These are phyloP conservation scores for Beaufortia kweichowensis DNA, from an alignment of 2,113 vertebrate species.

Conservation along the genomic window DNA sequence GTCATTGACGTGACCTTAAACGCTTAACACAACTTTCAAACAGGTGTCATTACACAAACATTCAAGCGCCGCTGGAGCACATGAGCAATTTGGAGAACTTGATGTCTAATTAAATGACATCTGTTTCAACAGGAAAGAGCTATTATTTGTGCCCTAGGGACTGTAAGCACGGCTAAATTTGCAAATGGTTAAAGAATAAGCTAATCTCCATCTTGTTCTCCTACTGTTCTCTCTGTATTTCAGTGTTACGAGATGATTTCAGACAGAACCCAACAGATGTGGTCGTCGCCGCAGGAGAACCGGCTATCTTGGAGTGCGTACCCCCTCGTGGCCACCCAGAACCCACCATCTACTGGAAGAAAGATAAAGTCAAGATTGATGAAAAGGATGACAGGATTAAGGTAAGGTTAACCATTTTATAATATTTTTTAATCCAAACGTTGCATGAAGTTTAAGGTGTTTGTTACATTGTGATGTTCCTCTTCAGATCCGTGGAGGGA, in stretches of 20 bases:
- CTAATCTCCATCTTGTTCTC: slow-evolving; percentile 30
- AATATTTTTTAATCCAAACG: too few species aligned
- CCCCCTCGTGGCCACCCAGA: slow-evolving; percentile 96
- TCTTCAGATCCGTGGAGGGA: slow-evolving; percentile 92
- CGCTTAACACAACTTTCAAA: background rate
- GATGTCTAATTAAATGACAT: slow-evolving; percentile 25
- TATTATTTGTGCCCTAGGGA: slow-evolving; percentile 30
- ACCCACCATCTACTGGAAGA: slow-evolving; percentile 98
- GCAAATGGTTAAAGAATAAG: slow-evolving; percentile 11
- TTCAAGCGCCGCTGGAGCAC: background rate
- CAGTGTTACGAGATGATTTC: slow-evolving; percentile 97
- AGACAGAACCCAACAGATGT: slow-evolving; percentile 95
- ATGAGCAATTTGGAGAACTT: background rate
- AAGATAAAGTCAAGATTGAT: slow-evolving; percentile 93
- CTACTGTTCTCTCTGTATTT: slow-evolving; percentile 27
- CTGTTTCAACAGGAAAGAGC: slow-evolving; percentile 27
- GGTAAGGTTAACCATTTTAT: too few species aligned
- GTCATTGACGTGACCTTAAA: slow-evolving; percentile 12
- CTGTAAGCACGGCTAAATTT: slow-evolving; percentile 12
- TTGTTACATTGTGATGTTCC: background rate
- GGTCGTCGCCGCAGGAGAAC: slow-evolving; percentile 94
- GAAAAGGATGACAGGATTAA: slow-evolving; percentile 94
- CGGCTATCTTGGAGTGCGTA: slow-evolving; percentile 94
- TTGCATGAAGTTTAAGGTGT: background rate
- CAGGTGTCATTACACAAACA: slow-evolving; percentile 4